Evolutionary conservation across 2,113 vertebrate genomes (phyloP).

Genomic region (Pseudonaja textilis): DNA sequence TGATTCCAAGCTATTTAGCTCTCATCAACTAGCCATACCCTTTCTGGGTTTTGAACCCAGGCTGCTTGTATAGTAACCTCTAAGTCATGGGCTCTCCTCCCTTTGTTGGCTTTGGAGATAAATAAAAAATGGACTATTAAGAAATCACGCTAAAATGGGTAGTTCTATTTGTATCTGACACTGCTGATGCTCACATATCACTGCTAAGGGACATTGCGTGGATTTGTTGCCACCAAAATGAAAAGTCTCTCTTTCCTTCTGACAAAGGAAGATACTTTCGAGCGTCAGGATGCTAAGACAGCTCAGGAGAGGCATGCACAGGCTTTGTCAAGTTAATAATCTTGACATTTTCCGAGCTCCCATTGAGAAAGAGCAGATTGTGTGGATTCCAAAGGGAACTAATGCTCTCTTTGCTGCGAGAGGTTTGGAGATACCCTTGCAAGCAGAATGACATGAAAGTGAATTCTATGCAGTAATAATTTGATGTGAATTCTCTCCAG

Average conservation of each 20-base stretch:
- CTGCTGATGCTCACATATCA: constrained; percentile 73
- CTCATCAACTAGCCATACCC: too few relatives aligned
- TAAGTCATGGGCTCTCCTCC: too few relatives aligned
- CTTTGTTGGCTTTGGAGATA: too few relatives aligned
- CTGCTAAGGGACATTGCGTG: constrained; percentile 56
- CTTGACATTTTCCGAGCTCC: constrained; percentile 19
- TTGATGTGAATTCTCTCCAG: neutral
- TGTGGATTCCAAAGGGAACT: constrained; percentile 26
- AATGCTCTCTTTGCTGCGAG: neutral
- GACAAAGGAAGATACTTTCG: constrained; percentile 40
- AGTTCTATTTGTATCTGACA: neutral
- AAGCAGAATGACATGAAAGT: constrained; percentile 68
- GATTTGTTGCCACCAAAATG: constrained; percentile 42
- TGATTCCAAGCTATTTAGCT: too few relatives aligned
- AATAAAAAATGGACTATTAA: neutral
- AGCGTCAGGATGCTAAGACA: neutral
- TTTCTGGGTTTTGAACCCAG: too few relatives aligned
- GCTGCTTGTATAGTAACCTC: too few relatives aligned
- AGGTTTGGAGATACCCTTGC: constrained; percentile 44
- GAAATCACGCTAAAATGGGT: constrained; percentile 53
- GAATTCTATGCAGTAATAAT: constrained; percentile 40
- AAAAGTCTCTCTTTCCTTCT: constrained; percentile 11
- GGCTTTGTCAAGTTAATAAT: constrained; percentile 2
- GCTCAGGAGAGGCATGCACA: constrained; percentile 17
- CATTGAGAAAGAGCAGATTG: neutral